phyloP scores from a whole-genome alignment of 2,113 vertebrate genomes.

The Otus sunia region DNA sequence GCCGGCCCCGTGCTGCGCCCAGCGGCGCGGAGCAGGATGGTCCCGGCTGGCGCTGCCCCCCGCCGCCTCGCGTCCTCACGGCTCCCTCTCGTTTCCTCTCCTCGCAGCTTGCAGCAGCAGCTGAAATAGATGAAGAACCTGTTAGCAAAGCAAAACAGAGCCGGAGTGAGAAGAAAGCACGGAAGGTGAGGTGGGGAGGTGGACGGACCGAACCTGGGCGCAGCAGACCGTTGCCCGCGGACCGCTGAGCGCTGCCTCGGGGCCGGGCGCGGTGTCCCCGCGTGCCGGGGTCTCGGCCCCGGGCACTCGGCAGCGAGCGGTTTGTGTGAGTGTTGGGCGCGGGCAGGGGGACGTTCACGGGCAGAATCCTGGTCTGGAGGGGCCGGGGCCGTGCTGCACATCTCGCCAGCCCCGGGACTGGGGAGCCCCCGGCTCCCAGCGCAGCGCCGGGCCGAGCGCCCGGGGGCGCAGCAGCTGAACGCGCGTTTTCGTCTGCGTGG shows the following conservation, averaged over 20 bases:
- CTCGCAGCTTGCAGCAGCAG: conserved; percentile 92
- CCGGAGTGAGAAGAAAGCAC: conserved; percentile 97
- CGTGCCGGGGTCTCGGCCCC: no score
- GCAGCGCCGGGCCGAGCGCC: neutral
- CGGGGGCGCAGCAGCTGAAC: neutral
- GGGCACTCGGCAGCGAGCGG: no score
- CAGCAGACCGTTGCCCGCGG: no score
- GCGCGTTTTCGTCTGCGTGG: accelerated
- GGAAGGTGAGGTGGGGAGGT: conserved; percentile 82
- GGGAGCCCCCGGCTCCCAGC: no score
- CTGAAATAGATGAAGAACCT: conserved; percentile 96
- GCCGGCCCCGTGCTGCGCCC: accelerated
- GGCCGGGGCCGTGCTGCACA: accelerated
- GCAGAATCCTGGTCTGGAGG: neutral
- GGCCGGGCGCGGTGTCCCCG: accelerated
- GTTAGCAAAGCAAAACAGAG: conserved; percentile 99
- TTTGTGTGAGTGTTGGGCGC: no score
- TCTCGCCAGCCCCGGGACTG: neutral
- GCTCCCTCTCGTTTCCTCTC: neutral
- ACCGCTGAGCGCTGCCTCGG: neutral
- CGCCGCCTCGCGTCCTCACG: neutral
- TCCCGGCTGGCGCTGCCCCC: accelerated
- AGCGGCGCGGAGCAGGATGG: accelerated
- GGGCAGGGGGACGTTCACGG: neutral
- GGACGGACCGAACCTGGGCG: neutral